Base-by-base conservation (phyloP, 1,140 invertebrate genomes). In the Halictus rubicundus region DNA sequence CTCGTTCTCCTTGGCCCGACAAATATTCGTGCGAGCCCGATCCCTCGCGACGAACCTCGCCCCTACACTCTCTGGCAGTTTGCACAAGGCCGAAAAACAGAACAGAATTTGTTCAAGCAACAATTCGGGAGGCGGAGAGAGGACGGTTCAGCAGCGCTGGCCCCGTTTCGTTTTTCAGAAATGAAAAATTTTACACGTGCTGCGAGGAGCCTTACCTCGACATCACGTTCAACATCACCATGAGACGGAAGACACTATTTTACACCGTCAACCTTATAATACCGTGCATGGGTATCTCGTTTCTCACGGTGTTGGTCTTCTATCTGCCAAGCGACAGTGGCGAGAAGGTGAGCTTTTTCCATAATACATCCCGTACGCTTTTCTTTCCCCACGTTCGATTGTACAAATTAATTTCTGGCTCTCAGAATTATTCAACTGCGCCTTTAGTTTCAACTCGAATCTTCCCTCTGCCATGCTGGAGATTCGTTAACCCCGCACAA, bases 151-250 rank as follows among this genome's bases (percentile, higher is more conserved):
- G 7, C 6, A 16, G 21, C 54, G 59, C n/a, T 23, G 3, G 2
- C 12, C 39, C 5, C 64, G 82, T 80, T 79, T 65, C 81, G 84
- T 68, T 83, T 92, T 93, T 8, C 94, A 97, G 97, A 89, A 98
- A 98, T 91, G 97, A 98, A 92, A 98, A 98, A 89, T 98, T 96
- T 93, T 99, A 99, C 94, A 98, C 98, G 70, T 99, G 98, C 93
- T 99, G 98, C 93, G 96, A 98, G 91, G 97, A 98, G 93, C 97
- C 97, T 49, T 99, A 98, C 93, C 94, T 99, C 90, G 98, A 99
- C 94, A 99, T 99, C 89, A 99, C 98, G 54, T 99, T 99, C 94
- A 99, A 99, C 93, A 99, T 99, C 81, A 99, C 98, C 39, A 98
- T 99, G 96, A 94, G 99, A 87, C 94, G 98, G 81, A 99, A 99